These are phyloP conservation scores for Hirtodrosophila histrioides DNA, from an alignment of 2,888 invertebrate genomes.

Conservation along the genomic window DNA sequence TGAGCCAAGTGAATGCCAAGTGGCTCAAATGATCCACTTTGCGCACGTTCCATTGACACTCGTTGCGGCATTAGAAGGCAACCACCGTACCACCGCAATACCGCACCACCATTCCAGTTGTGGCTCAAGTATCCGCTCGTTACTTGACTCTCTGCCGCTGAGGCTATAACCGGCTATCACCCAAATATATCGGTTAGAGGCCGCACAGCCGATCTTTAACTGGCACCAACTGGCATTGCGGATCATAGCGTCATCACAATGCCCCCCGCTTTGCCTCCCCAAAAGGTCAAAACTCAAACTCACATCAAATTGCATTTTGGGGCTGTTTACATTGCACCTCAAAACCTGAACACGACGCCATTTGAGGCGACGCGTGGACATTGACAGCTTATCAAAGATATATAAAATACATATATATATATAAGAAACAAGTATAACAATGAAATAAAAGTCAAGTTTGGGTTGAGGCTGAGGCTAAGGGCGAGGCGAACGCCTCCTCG, in stretches of 20 bases:
- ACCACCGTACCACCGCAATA: not conserved
- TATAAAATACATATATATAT: slow-evolving; percentile 1
- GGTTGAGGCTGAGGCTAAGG: slow-evolving; percentile 26
- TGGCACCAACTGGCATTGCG: slow-evolving; percentile 18
- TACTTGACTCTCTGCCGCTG: slow-evolving; percentile 35
- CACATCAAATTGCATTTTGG: slow-evolving; percentile 46
- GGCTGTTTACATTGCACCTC: slow-evolving; percentile 9
- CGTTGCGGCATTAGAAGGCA: slow-evolving; percentile 43
- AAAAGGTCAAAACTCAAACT: slow-evolving; percentile 40
- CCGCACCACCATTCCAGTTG: slow-evolving; percentile 5
- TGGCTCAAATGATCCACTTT: slow-evolving; percentile 41
- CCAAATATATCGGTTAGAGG: slow-evolving; percentile 54
- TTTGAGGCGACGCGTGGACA: slow-evolving; percentile 51
- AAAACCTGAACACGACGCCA: slow-evolving; percentile 43
- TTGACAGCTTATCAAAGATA: slow-evolving; percentile 52
- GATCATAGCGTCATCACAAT: slow-evolving; percentile 3
- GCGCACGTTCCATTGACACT: slow-evolving; percentile 57
- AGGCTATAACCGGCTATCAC: slow-evolving; percentile 59
- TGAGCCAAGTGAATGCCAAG: slow-evolving; percentile 53
- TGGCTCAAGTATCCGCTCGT: slow-evolving; percentile 39
- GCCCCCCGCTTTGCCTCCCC: too few relatives aligned
- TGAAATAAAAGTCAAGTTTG: slow-evolving; percentile 2
- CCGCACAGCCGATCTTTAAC: slow-evolving; percentile 20
- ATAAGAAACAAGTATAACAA: slow-evolving; percentile 1
- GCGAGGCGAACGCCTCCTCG: slow-evolving; percentile 12